These are phyloP conservation scores for Hippopotamus amphibius DNA, from an alignment of 2,113 vertebrate species.

Conservation along the genomic window DNA sequence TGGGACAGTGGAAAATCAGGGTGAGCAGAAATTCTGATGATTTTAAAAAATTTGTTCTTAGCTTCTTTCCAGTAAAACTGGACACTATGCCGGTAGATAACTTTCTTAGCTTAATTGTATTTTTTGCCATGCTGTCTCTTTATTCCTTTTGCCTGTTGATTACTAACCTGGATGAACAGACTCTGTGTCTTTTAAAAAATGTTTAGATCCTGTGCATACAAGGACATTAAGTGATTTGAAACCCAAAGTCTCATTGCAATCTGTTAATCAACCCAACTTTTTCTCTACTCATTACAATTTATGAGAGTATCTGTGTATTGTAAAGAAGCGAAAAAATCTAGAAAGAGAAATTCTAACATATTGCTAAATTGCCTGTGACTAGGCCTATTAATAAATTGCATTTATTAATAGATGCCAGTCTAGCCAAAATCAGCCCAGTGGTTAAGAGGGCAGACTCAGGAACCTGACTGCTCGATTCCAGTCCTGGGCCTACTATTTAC, in stretches of 20 bases:
- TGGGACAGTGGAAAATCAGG: constrained; percentile 64
- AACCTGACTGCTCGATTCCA: neutral
- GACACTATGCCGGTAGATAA: neutral
- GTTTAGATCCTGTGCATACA: neutral
- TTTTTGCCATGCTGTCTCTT: neutral
- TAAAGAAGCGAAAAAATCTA: neutral
- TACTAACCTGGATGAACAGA: neutral
- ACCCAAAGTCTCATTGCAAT: neutral
- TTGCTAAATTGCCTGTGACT: neutral
- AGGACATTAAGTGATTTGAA: constrained; percentile 18
- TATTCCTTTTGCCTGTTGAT: neutral
- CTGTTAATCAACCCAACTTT: neutral
- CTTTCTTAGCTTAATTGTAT: neutral
- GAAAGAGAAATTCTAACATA: neutral
- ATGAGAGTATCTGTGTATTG: neutral
- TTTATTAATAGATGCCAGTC: neutral
- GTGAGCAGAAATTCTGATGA: constrained; percentile 72
- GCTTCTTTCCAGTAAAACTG: constrained; percentile 21
- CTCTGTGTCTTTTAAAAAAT: neutral
- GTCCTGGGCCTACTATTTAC: neutral
- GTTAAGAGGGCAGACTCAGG: neutral
- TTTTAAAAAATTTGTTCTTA: constrained; percentile 14
- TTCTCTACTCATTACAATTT: neutral
- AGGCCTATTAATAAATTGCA: neutral
- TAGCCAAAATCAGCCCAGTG: neutral